Evolutionary conservation across 2,888 invertebrate genomes (phyloP), one percentile per base, ranked within the genome.

Genomic region (Lochmaea capreae): DNA sequence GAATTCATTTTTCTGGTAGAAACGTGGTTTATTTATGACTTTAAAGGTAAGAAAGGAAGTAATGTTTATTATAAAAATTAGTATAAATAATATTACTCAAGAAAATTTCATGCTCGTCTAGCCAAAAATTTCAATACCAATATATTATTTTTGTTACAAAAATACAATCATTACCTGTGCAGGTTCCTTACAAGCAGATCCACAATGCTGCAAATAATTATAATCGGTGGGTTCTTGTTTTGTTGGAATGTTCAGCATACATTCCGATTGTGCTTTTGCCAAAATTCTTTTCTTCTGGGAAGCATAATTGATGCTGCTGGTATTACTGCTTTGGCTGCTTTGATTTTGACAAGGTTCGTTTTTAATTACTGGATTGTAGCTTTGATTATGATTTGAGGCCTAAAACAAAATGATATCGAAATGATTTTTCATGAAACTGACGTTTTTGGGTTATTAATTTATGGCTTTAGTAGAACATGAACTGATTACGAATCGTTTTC

Each of bases 281-380:
- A 97, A 87, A 69, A 97, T 89, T 42, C 96, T 91, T 86, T 97
- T 97, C 91, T 97, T 97, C 88, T 97, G 96, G 11, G 92, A 92
- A 78, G 91, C 89, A 62, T 86, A 86, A 76, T 85, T 83, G 12
- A 78, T 77, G n/a, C 74, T 66, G 61, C 65, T 77, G 26, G 58
- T 66, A 14, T 71, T 65, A 26, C 52, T 70, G 54, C 62, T 66
- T 12, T 58, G 39, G 18, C 73, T 62, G 65, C 67, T 77, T 26
- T 87, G 88, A 79, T 89, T 77, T 26, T 87, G 88, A 79, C 89
- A 88, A 6, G 90, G 90, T 81, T 90, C 90, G 78, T 90, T 89
- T 78, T 90, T 90, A 71, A 90, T 90, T 68, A 86, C 83, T 69
- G 81, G 82, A 66, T 78, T 80, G 75, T 68, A 77, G 57, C 80